Conservation (phyloP, 1,140 invertebrate species). For the Halictus rubicundus region DNA sequence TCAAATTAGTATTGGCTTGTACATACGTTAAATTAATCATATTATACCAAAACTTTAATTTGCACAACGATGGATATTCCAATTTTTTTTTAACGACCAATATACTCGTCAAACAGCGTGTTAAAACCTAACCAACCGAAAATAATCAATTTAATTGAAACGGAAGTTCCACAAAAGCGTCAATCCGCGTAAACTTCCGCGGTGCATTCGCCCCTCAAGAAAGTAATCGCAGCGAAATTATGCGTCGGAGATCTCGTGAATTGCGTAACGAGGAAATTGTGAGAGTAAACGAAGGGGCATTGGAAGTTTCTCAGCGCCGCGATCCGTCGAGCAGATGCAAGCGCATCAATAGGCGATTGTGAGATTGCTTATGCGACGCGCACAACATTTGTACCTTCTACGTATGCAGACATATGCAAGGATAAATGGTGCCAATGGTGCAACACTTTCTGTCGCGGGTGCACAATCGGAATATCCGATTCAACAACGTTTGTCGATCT, state of each 20-base stretch:
- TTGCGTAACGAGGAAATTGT: not conserved
- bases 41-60: too few species aligned
- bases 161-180: too few species aligned
- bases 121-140: too few species aligned
- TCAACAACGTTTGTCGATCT: constrained; percentile 54
- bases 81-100: too few species aligned
- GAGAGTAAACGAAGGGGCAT: not conserved
- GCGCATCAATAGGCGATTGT: not conserved
- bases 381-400: constrained; percentile 6
- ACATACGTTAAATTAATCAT: too few species aligned
- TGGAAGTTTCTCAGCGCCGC: not conserved
- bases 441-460: constrained; percentile 71
- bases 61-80: too few species aligned
- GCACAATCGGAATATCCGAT: constrained; percentile 65
- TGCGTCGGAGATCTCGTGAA: not conserved
- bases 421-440: constrained; percentile 28
- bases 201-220: too few species aligned
- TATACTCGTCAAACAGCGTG: too few species aligned
- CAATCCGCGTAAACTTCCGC: too few species aligned
- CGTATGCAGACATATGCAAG: not conserved
- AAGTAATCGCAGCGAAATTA: too few species aligned
- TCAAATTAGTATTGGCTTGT: too few species aligned
- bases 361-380: not conserved
- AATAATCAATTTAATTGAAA: too few species aligned
- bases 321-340: not conserved